Base-by-base conservation (phyloP, 1,140 invertebrate genomes). In the Archivesica marissinica region DNA sequence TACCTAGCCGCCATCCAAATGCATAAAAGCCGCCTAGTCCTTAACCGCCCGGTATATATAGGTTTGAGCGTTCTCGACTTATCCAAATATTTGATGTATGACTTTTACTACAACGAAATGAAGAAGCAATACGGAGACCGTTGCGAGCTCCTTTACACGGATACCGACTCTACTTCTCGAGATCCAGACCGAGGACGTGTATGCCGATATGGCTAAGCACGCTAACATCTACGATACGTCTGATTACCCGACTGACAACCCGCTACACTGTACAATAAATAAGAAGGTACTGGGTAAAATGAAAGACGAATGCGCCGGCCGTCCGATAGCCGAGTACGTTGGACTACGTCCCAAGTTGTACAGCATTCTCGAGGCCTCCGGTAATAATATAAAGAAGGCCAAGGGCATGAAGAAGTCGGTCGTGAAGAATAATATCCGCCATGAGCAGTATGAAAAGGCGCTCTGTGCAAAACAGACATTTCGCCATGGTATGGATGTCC, bases 151-250 rank as follows among this genome's bases (percentile, higher is more conserved):
- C 25, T 41, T 33, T 11, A 4, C 72, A 93, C 89, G 15, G 94
- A 95, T 86, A 95, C 94, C 7, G 94, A 95, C 81, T 61, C 90
- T 94, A 7, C 88, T 92, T 2, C 92, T 93, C 78, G 75, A 92
- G 59, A 91, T 94, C 17, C 75, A 91, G 75, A 93, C 91, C n/a
- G 52, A 86, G 41, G 85, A 86, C 39, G 52, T 41, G 76, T 90
- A n/a, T 88, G 66, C 89, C 39, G 92, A 93, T 85, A 92, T 94
- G 82, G 86, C 47, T 17, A 15, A 86, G 25, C 50, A 70, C 50
- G 1, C 30, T 13, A 30, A 52, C 38, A 41, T 79, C 0, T 85
- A 72, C 30, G 77, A 88, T 59, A 85, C 56, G 25, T 68, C 30
- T 17, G 72, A 88, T 41, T 87, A 81, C 47, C 81, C 70, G 13